phyloP scores from a whole-genome alignment of 2,113 vertebrate genomes.

The Chloebia gouldiae region DNA sequence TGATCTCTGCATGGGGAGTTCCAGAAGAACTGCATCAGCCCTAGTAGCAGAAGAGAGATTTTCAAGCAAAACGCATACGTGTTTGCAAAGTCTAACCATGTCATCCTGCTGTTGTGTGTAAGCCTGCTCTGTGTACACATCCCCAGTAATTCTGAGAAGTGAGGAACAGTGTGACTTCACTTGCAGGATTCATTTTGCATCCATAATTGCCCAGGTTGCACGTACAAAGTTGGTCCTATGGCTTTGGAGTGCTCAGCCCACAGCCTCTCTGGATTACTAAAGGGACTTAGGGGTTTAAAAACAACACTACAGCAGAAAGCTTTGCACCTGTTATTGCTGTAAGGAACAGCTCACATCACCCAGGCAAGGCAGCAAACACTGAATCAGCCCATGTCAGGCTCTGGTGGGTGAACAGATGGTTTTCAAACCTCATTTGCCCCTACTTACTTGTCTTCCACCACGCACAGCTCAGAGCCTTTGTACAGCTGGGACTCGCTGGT shows the following conservation, averaged over 20 bases:
- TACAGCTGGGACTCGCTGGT: rapidly evolving
- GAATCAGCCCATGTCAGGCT: background rate
- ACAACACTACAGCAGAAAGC: background rate
- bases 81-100: background rate
- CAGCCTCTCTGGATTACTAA: background rate
- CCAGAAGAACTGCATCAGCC: background rate
- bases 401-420: slow-evolving; percentile 3
- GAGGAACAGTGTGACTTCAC: background rate
- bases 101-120: background rate
- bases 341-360: background rate
- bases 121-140: background rate
- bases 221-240: rapidly evolving
- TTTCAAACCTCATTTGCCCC: slow-evolving; percentile 38
- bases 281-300: background rate
- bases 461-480: background rate
- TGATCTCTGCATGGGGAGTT: background rate
- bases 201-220: background rate
- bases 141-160: background rate
- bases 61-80: background rate
- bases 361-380: background rate
- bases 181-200: background rate
- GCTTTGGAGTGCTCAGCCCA: background rate
- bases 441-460: background rate
- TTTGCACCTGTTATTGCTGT: background rate
- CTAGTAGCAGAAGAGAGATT: background rate